Conservation (phyloP, 1,140 invertebrate genomes). For the Laupala kohalensis region DNA sequence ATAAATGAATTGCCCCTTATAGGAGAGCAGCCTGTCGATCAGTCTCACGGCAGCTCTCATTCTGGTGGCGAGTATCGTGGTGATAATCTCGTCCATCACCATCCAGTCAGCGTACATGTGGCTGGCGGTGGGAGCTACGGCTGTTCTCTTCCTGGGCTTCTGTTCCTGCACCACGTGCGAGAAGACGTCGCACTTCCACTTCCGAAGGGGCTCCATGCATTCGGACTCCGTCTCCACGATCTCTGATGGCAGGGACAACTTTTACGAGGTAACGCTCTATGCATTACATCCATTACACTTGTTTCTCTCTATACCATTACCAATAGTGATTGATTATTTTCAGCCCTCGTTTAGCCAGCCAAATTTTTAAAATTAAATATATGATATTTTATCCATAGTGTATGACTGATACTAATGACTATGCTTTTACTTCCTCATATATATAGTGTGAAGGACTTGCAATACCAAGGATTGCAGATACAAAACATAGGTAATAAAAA, state of each 20-base stretch:
- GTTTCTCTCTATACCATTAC: no score
- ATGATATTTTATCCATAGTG: no score
- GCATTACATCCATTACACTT: no score
- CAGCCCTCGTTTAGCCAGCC: no score
- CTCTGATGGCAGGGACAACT: background rate
- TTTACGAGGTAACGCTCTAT: background rate
- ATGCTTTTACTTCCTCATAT: no score
- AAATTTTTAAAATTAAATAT: no score
- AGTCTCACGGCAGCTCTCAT: background rate
- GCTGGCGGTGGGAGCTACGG: background rate
- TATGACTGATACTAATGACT: no score
- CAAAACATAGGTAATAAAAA: no score
- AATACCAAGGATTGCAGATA: no score
- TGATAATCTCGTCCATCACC: background rate
- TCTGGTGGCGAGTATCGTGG: background rate
- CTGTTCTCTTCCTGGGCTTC: background rate
- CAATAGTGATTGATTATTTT: no score
- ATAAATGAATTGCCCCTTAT: background rate
- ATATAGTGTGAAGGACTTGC: no score
- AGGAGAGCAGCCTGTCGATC: background rate
- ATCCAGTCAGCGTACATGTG: background rate
- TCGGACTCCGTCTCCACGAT: slow-evolving; percentile 1
- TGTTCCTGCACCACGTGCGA: background rate
- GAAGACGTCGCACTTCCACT: slow-evolving; percentile 1
- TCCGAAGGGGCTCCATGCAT: background rate